Evolutionary conservation across 2,113 vertebrate genomes (phyloP).

Genomic region (Esox niger): DNA sequence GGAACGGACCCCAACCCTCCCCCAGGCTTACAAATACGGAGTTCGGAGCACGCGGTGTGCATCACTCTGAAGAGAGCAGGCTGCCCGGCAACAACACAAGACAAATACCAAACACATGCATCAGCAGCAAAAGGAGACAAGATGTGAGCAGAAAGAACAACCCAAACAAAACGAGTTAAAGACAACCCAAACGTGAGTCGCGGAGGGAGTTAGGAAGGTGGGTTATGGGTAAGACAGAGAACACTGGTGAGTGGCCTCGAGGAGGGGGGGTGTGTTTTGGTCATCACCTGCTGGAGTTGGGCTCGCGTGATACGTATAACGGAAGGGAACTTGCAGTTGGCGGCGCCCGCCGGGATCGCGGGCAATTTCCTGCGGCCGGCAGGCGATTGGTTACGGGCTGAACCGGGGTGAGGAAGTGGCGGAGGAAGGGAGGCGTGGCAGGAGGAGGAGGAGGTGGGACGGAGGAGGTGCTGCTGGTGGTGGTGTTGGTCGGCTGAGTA

Average conservation of each 20-base stretch:
- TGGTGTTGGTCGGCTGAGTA: slow-evolving; percentile 80
- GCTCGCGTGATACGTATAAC: slow-evolving; percentile 91
- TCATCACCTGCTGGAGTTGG: slow-evolving; percentile 90
- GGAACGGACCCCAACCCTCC: slow-evolving; percentile 46
- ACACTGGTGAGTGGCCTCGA: not conserved
- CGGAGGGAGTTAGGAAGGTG: slow-evolving; percentile 31
- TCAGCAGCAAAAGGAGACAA: slow-evolving; percentile 16
- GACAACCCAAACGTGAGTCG: slow-evolving; percentile 23
- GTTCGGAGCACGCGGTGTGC: slow-evolving; percentile 64
- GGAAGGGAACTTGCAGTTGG: slow-evolving; percentile 83
- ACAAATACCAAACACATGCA: slow-evolving; percentile 40
- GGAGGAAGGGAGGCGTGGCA: slow-evolving; percentile 72
- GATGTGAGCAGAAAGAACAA: too few relatives aligned
- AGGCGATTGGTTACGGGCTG: slow-evolving; percentile 66
- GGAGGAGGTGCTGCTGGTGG: slow-evolving; percentile 52
- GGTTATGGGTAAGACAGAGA: slow-evolving; percentile 13
- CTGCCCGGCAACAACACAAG: slow-evolving; percentile 32
- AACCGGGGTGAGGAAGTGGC: slow-evolving; percentile 51
- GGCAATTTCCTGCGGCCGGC: slow-evolving; percentile 86
- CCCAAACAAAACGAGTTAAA: slow-evolving; percentile 2
- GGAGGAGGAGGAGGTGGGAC: slow-evolving; percentile 69
- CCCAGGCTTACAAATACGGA: slow-evolving; percentile 45
- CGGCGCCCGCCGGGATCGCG: slow-evolving; percentile 78
- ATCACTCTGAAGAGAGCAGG: slow-evolving; percentile 53
- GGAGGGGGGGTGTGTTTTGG: slow-evolving; percentile 16